phyloP scores from a whole-genome alignment of 2,797 vertebrate genomes.

The Stomatorhinus walkeri region DNA sequence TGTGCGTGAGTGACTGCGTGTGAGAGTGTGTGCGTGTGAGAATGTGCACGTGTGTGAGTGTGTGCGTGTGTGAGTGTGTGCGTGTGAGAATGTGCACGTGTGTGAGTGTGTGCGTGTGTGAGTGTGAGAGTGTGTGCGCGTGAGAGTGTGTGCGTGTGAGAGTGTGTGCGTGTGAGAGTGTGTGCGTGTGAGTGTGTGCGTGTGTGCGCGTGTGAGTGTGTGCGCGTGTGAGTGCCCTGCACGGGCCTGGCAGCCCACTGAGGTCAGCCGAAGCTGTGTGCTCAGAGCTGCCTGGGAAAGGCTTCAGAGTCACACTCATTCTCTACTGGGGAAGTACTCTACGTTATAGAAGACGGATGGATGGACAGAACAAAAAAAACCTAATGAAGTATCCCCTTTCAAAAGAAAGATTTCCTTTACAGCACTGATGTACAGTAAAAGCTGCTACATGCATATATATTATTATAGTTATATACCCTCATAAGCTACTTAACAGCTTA shows the following conservation, averaged over 20 bases:
- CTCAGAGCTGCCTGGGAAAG: not conserved
- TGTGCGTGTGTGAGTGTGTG: not conserved
- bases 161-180: not conserved
- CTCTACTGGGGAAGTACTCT: not conserved
- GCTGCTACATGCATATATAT: not conserved
- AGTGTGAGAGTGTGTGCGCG: too few relatives aligned
- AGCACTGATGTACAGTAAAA: not conserved
- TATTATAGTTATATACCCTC: not conserved
- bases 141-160: too few relatives aligned
- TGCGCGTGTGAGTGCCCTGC: not conserved
- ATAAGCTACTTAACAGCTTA: not conserved
- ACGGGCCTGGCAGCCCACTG: not conserved
- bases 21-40: not conserved
- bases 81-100: rapidly evolving
- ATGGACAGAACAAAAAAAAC: not conserved
- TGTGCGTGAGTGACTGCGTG: not conserved
- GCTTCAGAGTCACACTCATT: not conserved
- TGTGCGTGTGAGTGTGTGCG: too few relatives aligned
- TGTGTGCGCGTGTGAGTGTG: too few relatives aligned
- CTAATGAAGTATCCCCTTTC: not conserved
- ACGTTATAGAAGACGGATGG: not conserved
- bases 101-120: not conserved
- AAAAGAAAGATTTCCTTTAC: not conserved
- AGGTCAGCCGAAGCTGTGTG: not conserved
- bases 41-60: too few relatives aligned